These are phyloP conservation scores for Lithophane ornitopus DNA, from an alignment of 2,888 invertebrate species.

Conservation along the genomic window DNA sequence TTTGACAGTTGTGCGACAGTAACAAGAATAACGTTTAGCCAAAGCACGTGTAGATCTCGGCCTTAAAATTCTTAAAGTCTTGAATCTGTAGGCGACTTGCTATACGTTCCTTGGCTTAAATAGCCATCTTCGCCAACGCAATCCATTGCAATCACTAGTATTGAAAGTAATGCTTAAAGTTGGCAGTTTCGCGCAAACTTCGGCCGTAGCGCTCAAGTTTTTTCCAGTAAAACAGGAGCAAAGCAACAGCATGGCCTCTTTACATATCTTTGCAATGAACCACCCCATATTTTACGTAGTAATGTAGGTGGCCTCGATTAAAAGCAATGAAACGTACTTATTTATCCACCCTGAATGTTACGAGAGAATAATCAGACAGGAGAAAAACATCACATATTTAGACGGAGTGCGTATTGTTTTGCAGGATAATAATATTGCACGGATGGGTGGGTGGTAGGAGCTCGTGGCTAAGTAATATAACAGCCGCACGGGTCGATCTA, in stretches of 20 bases:
- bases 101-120: constrained; percentile 6
- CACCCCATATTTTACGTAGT: constrained; percentile 45
- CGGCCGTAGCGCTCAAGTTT: constrained; percentile 26
- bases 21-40: too few species aligned
- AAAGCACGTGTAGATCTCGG: neutral
- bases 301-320: constrained; percentile 51
- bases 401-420: constrained; percentile 15
- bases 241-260: constrained; percentile 46
- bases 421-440: constrained; percentile 8
- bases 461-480: too few species aligned
- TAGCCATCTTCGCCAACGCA: neutral
- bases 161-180: constrained; percentile 38
- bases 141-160: constrained; percentile 30
- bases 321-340: constrained; percentile 24
- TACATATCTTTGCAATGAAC: constrained; percentile 51
- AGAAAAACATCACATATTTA: constrained; percentile 27
- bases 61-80: neutral
- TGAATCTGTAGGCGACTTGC: constrained; percentile 21
- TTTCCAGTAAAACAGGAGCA: constrained; percentile 20
- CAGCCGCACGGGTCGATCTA: too few species aligned
- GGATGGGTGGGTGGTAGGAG: neutral
- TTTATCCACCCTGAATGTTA: constrained; percentile 21
- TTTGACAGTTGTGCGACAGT: neutral
- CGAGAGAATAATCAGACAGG: constrained; percentile 1
- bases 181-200: constrained; percentile 29